A percentile compares a stretch with the other conserved stretches of the same genome.
phyloP scores from a whole-genome alignment of 2,888 invertebrate genomes.

The Drosophila subquinaria region DNA sequence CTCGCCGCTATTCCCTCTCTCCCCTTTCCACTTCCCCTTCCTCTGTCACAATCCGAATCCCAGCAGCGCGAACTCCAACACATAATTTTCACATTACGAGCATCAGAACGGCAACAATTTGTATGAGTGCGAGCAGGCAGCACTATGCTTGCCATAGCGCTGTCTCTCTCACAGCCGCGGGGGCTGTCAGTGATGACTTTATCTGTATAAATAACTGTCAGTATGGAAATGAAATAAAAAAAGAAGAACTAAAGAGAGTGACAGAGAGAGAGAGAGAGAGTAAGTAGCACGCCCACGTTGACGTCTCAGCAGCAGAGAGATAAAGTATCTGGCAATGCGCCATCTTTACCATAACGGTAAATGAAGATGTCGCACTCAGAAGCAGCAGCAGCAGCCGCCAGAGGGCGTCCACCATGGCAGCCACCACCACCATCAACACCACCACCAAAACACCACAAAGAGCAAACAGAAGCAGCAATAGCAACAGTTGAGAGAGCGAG shows the following conservation, averaged over 20 bases:
- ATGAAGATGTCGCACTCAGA: slow-evolving; percentile 49
- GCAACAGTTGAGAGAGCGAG: slow-evolving; percentile 18
- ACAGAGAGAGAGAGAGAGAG: slow-evolving; percentile 15
- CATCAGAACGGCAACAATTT: slow-evolving; percentile 46
- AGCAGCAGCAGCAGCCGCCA: slow-evolving; percentile 51
- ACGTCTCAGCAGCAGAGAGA: slow-evolving; percentile 36
- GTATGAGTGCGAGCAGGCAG: neutral
- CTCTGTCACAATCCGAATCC: slow-evolving; percentile 13
- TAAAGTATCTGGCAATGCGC: slow-evolving; percentile 43
- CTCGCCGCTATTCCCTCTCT: neutral
- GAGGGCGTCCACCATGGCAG: slow-evolving; percentile 67
- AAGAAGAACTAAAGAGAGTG: slow-evolving; percentile 10
- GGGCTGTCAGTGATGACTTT: slow-evolving; percentile 82
- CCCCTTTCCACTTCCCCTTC: neutral
- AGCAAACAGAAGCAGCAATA: slow-evolving; percentile 14
- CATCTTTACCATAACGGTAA: slow-evolving; percentile 48
- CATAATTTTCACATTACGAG: slow-evolving; percentile 65
- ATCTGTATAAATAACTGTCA: slow-evolving; percentile 83
- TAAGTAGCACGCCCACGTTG: slow-evolving; percentile 40
- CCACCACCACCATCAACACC: slow-evolving; percentile 59
- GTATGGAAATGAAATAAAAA: slow-evolving; percentile 47
- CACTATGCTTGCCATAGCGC: neutral
- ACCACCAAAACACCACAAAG: slow-evolving; percentile 9
- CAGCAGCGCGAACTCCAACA: slow-evolving; percentile 67
- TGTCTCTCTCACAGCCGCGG: slow-evolving; percentile 28